Percentiles rank a stretch among this genome's conserved stretches.
These are phyloP conservation scores for Crematogaster levior DNA, from an alignment of 2,888 invertebrate species.

Conservation along the genomic window DNA sequence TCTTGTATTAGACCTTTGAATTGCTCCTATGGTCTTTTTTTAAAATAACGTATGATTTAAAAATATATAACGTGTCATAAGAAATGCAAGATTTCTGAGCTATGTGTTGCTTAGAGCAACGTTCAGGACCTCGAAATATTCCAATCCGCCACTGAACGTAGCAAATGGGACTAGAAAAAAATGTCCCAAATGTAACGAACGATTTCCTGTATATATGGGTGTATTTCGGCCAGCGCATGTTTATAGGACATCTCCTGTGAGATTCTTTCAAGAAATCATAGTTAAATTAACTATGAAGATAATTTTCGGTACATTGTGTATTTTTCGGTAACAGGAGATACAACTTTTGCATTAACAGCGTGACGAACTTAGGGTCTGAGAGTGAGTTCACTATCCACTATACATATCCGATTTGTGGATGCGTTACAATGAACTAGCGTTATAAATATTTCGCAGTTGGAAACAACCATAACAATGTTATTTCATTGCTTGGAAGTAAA, in stretches of 20 bases:
- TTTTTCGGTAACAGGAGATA: constrained; percentile 7
- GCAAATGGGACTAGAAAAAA: not conserved
- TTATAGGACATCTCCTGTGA: not conserved
- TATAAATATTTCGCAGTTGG: constrained; percentile 18
- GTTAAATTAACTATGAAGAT: not conserved
- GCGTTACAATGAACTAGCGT: constrained; percentile 5
- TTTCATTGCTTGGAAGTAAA: constrained; percentile 8
- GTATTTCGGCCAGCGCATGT: not conserved
- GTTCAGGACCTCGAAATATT: not conserved
- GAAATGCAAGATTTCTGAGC: not conserved
- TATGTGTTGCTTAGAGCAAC: not conserved
- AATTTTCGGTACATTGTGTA: constrained; percentile 9
- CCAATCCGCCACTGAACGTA: constrained; percentile 38
- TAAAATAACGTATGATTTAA: not conserved
- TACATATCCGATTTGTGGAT: not conserved
- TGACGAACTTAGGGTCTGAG: not conserved
- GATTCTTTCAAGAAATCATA: not conserved
- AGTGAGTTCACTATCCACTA: not conserved
- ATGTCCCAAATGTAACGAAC: not conserved
- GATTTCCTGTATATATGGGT: constrained; percentile 5
- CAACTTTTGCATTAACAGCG: constrained; percentile 1
- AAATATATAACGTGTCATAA: not conserved
- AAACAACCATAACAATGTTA: not conserved
- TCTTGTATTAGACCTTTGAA: not conserved
- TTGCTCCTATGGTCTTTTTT: not conserved